Percentiles rank a stretch among this genome's conserved stretches.
These are phyloP conservation scores for Temnothorax rugatulus DNA, from an alignment of 2,888 invertebrate species.

Conservation along the genomic window DNA sequence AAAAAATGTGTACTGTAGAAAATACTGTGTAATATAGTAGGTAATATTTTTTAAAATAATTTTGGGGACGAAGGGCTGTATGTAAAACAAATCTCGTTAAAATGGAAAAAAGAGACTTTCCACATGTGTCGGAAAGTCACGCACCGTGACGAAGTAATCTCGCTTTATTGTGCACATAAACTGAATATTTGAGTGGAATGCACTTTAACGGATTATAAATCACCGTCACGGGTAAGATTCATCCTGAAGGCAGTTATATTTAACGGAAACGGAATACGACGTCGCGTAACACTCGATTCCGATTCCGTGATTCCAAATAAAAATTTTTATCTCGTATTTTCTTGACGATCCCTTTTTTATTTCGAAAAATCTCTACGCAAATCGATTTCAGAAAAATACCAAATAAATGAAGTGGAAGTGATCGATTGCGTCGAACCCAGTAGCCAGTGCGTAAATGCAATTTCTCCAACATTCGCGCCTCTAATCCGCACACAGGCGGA, in stretches of 20 bases:
- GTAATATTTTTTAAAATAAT: background rate
- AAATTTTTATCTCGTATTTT: background rate
- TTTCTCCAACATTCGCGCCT: slow-evolving; percentile 3
- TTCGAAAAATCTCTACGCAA: background rate
- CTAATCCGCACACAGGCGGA: background rate
- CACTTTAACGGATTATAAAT: slow-evolving; percentile 16
- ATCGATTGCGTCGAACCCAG: slow-evolving; percentile 17
- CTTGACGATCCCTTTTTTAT: background rate
- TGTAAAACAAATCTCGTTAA: slow-evolving; percentile 2
- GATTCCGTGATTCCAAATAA: background rate
- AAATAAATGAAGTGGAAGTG: slow-evolving; percentile 46
- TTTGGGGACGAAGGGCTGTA: background rate
- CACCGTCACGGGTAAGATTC: background rate
- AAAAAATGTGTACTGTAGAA: background rate
- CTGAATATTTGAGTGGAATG: background rate
- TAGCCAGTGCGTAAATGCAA: slow-evolving; percentile 33
- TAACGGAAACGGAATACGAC: slow-evolving; percentile 19
- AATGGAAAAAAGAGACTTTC: background rate
- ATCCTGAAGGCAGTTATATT: slow-evolving; percentile 7
- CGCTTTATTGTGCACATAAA: slow-evolving; percentile 1
- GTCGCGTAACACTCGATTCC: background rate
- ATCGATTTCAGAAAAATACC: slow-evolving; percentile 40
- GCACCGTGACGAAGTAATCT: background rate
- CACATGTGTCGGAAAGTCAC: background rate
- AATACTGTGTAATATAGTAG: background rate